Evolutionary conservation across 2,888 invertebrate species (phyloP), one percentile per base, ranked within the genome.

Genomic region (Tetanocera ferruginea): DNA sequence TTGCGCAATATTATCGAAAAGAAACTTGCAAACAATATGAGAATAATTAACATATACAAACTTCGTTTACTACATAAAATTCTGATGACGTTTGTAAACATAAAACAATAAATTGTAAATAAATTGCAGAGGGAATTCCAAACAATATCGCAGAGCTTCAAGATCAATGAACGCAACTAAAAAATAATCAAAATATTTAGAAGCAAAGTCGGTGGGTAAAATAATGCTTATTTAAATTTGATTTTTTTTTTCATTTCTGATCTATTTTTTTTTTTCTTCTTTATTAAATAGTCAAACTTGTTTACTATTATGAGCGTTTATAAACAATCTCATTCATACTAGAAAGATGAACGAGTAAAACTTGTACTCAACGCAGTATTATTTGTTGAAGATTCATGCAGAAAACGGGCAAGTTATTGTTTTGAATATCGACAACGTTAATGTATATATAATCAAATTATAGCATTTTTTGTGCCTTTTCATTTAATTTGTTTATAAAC

Each of bases 271-370:
- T 87, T 84, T 37, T 37, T 37, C 14, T 85, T 85, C 87, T 84
- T 87, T 88, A 86, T 86, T 87, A 87, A 87, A 87, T 86, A 83
- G 83, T 55, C 84, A 81, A 86, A 84, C 85, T 87, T 87, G 86
- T 87, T 88, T 87, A 87, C 86, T 87, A 86, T 83, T 83, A 83
- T 85, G 84, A 83, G 82, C 83, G 82, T 78, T 25, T 75, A 55
- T 75, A 75, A 75, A 75, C 75, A 75, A 66, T 25, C 55, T 19
- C 75, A 75, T 75, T 66, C 75, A 75, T 55, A 55, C 55, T 37
- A 25, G 17, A 23, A 19, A 23, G 23, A 23, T 11, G 55, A 55
- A 23, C n/a, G 55, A 23, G 55, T 23, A 19, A 19, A 19, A 23
- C 23, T 55, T 55, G 55, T 19, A 19, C 19, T 19, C 17, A 52